phyloP scores from a whole-genome alignment of 2,797 vertebrate species.

The Gallinago nigripennis region DNA sequence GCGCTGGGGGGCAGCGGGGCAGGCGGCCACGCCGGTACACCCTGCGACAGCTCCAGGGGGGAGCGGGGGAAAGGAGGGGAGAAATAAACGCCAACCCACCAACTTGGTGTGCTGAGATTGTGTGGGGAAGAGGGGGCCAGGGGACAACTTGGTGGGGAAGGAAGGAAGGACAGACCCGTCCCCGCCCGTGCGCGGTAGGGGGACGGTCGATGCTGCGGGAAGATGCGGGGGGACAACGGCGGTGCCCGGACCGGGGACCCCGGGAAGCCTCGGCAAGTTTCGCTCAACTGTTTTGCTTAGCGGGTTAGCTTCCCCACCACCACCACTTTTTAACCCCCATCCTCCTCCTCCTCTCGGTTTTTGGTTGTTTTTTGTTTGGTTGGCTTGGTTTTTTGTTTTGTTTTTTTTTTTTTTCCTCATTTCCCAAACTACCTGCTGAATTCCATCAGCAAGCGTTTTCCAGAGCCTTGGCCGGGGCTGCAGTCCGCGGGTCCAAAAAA shows the following conservation, averaged over 20 bases:
- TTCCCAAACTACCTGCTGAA: conserved; percentile 6
- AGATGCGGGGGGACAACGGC: not conserved
- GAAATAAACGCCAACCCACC: not conserved
- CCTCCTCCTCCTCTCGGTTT: not conserved
- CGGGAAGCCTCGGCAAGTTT: not conserved
- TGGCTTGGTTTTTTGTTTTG: too few relatives aligned
- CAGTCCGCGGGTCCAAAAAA: not conserved
- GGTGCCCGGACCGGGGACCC: not conserved
- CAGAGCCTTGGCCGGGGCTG: not conserved
- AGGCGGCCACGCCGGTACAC: not conserved
- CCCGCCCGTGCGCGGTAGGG: not conserved
- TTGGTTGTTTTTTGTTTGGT: too few relatives aligned
- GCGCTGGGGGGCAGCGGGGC: conserved; percentile 4
- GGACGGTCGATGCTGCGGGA: not conserved
- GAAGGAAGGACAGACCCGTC: not conserved
- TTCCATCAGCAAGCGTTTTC: not conserved
- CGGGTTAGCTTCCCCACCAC: not conserved
- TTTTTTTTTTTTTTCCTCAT: not conserved
- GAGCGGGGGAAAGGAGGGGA: too few relatives aligned
- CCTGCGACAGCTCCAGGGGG: not conserved
- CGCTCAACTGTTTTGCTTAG: not conserved
- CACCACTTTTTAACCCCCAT: not conserved
- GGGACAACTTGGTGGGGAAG: not conserved
- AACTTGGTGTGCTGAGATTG: not conserved
- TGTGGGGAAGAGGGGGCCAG: not conserved